Conservation (phyloP, 2,888 invertebrate species). For the Cistogaster globosa region DNA sequence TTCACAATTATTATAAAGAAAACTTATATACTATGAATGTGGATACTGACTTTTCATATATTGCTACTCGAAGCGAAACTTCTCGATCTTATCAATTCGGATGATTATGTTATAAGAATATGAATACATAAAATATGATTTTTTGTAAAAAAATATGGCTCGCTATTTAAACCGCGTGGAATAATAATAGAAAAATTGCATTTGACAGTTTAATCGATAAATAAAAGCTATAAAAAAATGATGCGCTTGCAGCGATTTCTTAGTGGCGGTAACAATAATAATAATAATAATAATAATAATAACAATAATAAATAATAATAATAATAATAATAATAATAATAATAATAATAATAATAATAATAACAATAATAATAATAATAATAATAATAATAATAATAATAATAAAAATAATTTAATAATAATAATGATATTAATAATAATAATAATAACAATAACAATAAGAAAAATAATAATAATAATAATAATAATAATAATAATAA, state of each 20-base stretch:
- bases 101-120: not conserved
- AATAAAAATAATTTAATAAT: no score
- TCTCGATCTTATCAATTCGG: conserved; percentile 2
- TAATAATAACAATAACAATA: no score
- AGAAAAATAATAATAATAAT: no score
- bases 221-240: not conserved
- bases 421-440: no score
- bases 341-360: no score
- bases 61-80: not conserved
- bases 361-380: no score
- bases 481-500: no score
- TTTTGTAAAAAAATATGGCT: not conserved
- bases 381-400: no score
- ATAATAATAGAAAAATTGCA: conserved; percentile 12
- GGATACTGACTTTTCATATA: not conserved
- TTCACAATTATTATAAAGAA: not conserved
- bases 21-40: not conserved
- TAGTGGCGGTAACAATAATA: conserved; percentile 34
- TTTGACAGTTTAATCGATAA: conserved; percentile 14
- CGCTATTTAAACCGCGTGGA: conserved; percentile 8
- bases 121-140: not conserved
- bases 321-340: no score
- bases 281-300: no score
- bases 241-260: not conserved
- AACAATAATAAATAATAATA: no score